These are phyloP conservation scores for Arctia plantaginis DNA, from an alignment of 2,888 invertebrate genomes.

Conservation along the genomic window DNA sequence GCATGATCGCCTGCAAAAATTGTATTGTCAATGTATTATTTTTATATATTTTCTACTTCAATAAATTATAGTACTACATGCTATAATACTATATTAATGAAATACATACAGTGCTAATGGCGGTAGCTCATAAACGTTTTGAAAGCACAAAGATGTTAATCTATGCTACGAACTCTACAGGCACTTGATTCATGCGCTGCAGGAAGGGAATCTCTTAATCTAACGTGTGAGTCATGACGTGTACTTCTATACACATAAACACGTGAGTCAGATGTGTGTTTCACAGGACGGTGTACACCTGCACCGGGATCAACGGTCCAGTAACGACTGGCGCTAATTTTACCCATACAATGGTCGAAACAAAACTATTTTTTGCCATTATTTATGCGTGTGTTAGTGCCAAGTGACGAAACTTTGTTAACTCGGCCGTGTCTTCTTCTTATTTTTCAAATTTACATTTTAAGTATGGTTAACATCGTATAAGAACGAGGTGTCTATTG, in stretches of 20 bases:
- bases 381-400: conserved; percentile 43
- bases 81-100: not conserved
- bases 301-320: conserved; percentile 66
- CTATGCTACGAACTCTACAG: conserved; percentile 15
- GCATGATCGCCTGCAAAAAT: conserved; percentile 26
- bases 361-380: conserved; percentile 47
- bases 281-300: conserved; percentile 39
- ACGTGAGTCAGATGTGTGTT: conserved; percentile 40
- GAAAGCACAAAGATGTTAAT: conserved; percentile 22
- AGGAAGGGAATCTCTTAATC: conserved; percentile 43
- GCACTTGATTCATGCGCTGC: conserved; percentile 22
- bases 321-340: conserved; percentile 68
- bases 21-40: conserved; percentile 4
- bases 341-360: conserved; percentile 48
- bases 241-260: conserved; percentile 17
- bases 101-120: not conserved
- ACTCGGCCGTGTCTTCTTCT: conserved; percentile 24
- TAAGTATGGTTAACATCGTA: conserved; percentile 11
- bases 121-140: conserved; percentile 19
- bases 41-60: not conserved
- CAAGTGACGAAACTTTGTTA: conserved; percentile 26
- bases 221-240: conserved; percentile 41
- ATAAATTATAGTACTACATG: not conserved
- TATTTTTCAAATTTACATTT: conserved; percentile 29
- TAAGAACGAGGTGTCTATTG: not conserved